phyloP scores from a whole-genome alignment of 1,140 invertebrate genomes.

The Bursaphelenchus mucronatus region DNA sequence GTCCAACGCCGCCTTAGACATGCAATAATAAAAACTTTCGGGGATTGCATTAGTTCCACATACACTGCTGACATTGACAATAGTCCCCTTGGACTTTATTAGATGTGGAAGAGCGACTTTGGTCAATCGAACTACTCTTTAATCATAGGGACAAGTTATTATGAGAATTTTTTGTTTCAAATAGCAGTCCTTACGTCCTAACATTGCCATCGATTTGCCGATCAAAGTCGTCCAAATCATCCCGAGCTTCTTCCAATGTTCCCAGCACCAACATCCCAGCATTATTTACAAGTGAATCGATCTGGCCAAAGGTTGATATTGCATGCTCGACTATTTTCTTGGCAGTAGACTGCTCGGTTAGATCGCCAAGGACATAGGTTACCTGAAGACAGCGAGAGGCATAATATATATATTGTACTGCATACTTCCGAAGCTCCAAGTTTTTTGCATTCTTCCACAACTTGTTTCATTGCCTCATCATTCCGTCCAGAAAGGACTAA shows the following conservation, averaged over 20 bases:
- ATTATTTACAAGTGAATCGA: constrained; percentile 69
- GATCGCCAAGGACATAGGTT: constrained; percentile 50
- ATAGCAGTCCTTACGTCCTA: constrained; percentile 61
- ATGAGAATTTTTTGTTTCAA: not conserved
- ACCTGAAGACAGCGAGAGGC: constrained; percentile 43
- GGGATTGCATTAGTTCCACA: constrained; percentile 71
- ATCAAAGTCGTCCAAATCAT: constrained; percentile 61
- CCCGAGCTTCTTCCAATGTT: constrained; percentile 72
- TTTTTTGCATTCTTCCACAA: constrained; percentile 68
- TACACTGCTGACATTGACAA: constrained; percentile 87
- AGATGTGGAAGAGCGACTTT: constrained; percentile 79
- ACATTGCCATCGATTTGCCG: constrained; percentile 80
- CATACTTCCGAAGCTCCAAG: constrained; percentile 35
- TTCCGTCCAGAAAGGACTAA: constrained; percentile 76
- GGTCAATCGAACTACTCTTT: constrained; percentile 70
- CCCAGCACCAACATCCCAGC: constrained; percentile 78
- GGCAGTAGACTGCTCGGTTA: constrained; percentile 31
- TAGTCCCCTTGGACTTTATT: constrained; percentile 75
- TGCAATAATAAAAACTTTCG: constrained; percentile 1
- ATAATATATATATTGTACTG: not conserved
- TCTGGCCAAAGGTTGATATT: constrained; percentile 35
- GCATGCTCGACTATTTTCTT: constrained; percentile 36
- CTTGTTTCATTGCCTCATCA: constrained; percentile 67
- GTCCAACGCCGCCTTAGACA: constrained; percentile 3
- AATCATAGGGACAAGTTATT: no score